Evolutionary conservation across 2,797 vertebrate genomes (phyloP), one percentile per base, ranked within the genome.

Genomic region (Tolypeutes matacus): DNA sequence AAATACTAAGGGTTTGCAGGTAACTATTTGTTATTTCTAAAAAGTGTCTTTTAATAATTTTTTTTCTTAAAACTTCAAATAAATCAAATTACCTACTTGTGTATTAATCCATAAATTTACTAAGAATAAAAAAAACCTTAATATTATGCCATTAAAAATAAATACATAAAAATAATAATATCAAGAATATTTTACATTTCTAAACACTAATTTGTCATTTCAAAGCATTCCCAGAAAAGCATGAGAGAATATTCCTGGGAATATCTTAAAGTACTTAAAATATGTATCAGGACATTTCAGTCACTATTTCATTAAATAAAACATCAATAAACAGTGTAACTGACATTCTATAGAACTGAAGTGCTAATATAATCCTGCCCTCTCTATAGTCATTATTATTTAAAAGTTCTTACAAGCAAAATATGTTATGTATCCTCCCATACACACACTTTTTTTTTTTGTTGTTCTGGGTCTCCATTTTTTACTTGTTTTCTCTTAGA

Each of bases 101-200:
- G 9, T n/a, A 64, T 72, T 96, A 96, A 94, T 69, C 76, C 42
- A 87, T 75, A 72, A 86, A 76, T 62, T 58, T 86, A 84, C 90
- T 78, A 10, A 27, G 51, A 93, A 3, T n/a, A 82, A 91, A 94
- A 91, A 94, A 81, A 42, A n/a, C 39, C 56, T 82, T 84, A 34
- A 18, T 21, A 92, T 60, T 90, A 75, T 27, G 21, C 15, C 46
- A 95, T 94, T 87, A 86, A 73, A 95, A 72, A 42, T 42, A 96
- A 91, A 60, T 89, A 62, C 12, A 49, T 64, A 94, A 95, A 53
- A 95, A 39, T 9, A 58, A 81, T 46, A 51, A 42, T 51, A 86
- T 78, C 10, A 96, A 93, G n/a, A 88, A 94, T 60, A 95, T 95
- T 95, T 93, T 80, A 69, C 29, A 86, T 91, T 93, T 93, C 72